Percentiles rank a stretch among this genome's conserved stretches.
phyloP scores from a whole-genome alignment of 2,113 vertebrate species.

The Rhinolophus ferrumequinum region DNA sequence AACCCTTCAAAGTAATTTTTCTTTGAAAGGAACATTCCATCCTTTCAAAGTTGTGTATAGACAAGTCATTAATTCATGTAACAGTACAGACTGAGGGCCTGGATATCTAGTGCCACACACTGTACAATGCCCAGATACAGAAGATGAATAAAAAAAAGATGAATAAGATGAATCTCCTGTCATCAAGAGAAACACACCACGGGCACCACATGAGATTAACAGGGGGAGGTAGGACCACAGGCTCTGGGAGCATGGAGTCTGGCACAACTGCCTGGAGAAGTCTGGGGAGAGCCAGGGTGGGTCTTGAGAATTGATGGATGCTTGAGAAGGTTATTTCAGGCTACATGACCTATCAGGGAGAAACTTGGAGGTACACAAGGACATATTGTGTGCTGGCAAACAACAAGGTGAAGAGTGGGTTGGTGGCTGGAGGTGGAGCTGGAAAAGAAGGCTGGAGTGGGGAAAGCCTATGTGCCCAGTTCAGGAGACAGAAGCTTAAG shows the following conservation, averaged over 20 bases:
- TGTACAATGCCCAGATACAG: neutral
- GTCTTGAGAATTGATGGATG: neutral
- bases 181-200: neutral
- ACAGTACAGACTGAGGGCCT: neutral
- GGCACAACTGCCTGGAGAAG: neutral
- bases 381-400: neutral
- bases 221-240: neutral
- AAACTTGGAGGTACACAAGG: no score
- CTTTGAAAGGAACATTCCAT: neutral
- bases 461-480: no score
- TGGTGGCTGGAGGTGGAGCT: neutral
- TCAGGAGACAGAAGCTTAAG: no score
- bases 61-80: neutral
- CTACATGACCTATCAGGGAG: no score
- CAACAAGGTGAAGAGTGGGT: neutral
- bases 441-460: neutral
- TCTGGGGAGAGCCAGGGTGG: neutral
- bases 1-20: neutral
- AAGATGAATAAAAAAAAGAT: no score
- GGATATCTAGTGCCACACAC: no score
- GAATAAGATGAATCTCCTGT: neutral
- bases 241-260: neutral
- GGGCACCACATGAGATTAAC: neutral
- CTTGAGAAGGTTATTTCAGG: neutral
- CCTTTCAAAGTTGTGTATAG: neutral